Conservation (phyloP, 2,113 vertebrate species). For the Scatophagus argus region DNA sequence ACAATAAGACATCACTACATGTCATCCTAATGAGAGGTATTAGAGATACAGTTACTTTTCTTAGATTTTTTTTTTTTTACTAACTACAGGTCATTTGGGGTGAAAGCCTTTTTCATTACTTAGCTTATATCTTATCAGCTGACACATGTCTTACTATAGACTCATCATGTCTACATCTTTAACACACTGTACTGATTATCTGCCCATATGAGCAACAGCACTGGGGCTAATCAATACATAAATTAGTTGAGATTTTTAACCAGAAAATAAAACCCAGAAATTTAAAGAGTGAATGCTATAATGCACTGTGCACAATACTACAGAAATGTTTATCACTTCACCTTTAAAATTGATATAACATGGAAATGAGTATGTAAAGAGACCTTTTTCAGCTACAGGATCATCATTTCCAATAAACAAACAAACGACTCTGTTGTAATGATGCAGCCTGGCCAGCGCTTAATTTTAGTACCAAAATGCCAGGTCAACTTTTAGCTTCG, state of each 20-base stretch:
- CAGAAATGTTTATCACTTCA: background rate
- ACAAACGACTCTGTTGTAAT: background rate
- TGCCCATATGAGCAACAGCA: background rate
- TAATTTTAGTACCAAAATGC: conserved; percentile 1
- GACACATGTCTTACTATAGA: background rate
- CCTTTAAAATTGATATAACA: background rate
- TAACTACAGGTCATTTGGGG: background rate
- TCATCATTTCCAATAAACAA: background rate
- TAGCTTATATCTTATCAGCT: conserved; percentile 3
- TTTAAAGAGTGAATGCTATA: background rate
- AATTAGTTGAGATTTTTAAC: background rate
- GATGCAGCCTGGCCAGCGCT: conserved; percentile 13
- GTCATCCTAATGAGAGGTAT: background rate
- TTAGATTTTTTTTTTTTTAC: background rate
- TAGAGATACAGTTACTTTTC: background rate
- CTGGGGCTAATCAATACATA: background rate
- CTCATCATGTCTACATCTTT: background rate
- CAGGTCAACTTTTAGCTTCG: conserved; percentile 28
- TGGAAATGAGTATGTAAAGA: background rate
- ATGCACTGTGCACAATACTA: background rate
- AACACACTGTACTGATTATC: background rate
- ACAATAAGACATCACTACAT: background rate
- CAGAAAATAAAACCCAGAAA: background rate
- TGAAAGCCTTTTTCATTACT: background rate
- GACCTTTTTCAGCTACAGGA: background rate